These are phyloP conservation scores for Heteropelma amictum DNA, from an alignment of 2,888 invertebrate genomes.

Conservation along the genomic window DNA sequence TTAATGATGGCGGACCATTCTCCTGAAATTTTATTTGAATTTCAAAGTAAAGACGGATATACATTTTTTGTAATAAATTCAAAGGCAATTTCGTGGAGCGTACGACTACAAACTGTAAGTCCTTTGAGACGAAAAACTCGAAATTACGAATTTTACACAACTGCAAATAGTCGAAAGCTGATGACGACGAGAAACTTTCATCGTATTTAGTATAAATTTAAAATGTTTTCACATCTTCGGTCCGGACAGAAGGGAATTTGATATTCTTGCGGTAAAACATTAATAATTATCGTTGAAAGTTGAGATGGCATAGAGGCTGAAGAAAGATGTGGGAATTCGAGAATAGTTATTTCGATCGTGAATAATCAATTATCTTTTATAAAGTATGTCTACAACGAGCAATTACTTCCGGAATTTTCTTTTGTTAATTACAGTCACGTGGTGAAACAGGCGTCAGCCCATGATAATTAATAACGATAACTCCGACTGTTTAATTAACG, in stretches of 20 bases:
- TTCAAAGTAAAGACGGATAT: background rate
- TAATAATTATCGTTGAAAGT: conserved; percentile 17
- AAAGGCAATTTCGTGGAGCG: background rate
- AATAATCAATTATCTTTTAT: conserved; percentile 53
- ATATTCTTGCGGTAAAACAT: background rate
- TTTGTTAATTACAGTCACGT: too few species aligned
- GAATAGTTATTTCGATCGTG: conserved; percentile 34
- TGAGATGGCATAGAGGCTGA: background rate
- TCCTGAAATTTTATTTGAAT: too few species aligned
- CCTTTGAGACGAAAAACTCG: background rate
- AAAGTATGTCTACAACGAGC: conserved; percentile 32
- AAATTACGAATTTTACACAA: background rate
- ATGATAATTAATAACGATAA: conserved; percentile 52
- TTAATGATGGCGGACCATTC: too few species aligned
- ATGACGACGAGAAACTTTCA: background rate
- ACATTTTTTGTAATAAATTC: background rate
- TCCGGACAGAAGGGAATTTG: too few species aligned
- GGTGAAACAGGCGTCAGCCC: too few species aligned
- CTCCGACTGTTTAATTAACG: conserved; percentile 53
- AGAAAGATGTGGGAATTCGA: conserved; percentile 1
- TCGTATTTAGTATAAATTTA: background rate
- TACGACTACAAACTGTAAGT: background rate
- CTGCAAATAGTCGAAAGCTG: background rate
- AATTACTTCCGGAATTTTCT: conserved; percentile 33
- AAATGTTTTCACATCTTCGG: too few species aligned